A percentile compares a stretch with the other conserved stretches of the same genome.
Evolutionary conservation across 2,113 vertebrate genomes (phyloP).

Genomic region (Euleptes europaea): DNA sequence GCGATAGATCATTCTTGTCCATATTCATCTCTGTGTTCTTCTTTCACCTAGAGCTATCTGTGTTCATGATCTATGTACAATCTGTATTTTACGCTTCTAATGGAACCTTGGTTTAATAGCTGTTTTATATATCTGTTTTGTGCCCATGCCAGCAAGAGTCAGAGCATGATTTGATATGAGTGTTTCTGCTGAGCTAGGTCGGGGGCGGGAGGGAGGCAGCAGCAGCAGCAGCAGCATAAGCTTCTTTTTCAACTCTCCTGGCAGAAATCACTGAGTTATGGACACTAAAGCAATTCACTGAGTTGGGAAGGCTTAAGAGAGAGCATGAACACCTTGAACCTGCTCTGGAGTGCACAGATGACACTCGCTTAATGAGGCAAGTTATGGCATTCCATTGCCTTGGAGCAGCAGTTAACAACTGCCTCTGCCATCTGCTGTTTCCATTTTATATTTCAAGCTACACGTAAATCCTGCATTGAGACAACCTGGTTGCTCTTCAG

Average conservation of each 20-base stretch:
- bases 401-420: not conserved
- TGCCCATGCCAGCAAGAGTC: not conserved
- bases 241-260: not conserved
- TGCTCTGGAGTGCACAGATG: constrained; percentile 20
- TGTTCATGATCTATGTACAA: not conserved
- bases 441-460: constrained; percentile 13
- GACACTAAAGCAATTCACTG: constrained; percentile 9
- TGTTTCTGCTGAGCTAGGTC: not conserved
- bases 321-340: constrained; percentile 5
- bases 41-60: not conserved
- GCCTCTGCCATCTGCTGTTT: constrained; percentile 9
- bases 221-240: not conserved
- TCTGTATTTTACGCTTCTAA: not conserved
- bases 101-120: not conserved
- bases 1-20: not conserved
- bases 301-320: constrained; percentile 21
- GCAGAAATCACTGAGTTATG: constrained; percentile 16
- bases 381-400: not conserved
- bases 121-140: not conserved
- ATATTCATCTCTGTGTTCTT: not conserved
- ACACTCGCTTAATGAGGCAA: constrained; percentile 21
- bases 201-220: not conserved
- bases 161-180: not conserved
- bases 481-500: not conserved
- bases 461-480: constrained; percentile 9